phyloP scores from a whole-genome alignment of 2,888 invertebrate genomes.

The Protula sp. region DNA sequence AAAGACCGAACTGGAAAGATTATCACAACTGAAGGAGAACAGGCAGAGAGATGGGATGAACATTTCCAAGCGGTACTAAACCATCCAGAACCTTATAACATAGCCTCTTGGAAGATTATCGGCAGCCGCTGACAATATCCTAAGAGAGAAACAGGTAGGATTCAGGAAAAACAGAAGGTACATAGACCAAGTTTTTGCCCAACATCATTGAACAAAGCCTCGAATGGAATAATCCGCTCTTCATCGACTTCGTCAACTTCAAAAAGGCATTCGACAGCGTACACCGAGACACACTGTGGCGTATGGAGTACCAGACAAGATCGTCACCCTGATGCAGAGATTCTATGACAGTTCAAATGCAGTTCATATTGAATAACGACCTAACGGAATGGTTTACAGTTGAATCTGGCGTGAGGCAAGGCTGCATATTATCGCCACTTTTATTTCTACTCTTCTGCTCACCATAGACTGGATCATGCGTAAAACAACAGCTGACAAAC shows the following conservation, averaged over 20 bases:
- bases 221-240: background rate
- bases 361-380: too few relatives aligned
- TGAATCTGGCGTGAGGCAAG: too few relatives aligned
- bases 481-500: too few relatives aligned
- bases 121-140: background rate
- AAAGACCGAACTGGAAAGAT: background rate
- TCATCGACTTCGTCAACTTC: background rate
- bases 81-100: too few relatives aligned
- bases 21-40: background rate
- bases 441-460: too few relatives aligned
- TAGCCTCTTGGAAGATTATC: too few relatives aligned
- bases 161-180: background rate
- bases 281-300: background rate
- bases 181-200: background rate
- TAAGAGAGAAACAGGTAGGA: background rate
- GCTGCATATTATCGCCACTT: too few relatives aligned
- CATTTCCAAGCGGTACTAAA: background rate
- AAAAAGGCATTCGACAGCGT: background rate
- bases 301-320: too few relatives aligned
- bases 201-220: background rate
- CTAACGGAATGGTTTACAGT: too few relatives aligned
- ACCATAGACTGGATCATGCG: too few relatives aligned
- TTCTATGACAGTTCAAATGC: too few relatives aligned
- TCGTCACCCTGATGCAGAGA: too few relatives aligned
- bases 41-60: background rate